phyloP scores from a whole-genome alignment of 1,140 invertebrate genomes.

The Aphelinus certus region DNA sequence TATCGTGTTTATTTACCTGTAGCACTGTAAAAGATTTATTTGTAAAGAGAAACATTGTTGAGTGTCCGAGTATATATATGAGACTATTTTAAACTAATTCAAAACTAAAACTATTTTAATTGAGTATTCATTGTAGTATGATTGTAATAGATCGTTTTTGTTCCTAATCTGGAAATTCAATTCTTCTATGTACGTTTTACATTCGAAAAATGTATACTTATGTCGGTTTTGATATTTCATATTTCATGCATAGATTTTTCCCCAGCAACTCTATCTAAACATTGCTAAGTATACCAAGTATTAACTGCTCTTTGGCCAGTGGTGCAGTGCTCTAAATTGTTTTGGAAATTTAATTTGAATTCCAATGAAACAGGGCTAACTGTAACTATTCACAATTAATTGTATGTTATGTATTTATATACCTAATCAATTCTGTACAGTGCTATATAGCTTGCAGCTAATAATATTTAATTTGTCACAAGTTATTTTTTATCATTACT shows the following conservation, averaged over 20 bases:
- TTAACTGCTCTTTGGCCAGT: constrained; percentile 44
- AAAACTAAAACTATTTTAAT: constrained; percentile 7
- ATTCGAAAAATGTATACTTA: constrained; percentile 26
- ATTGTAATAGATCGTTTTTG: not conserved
- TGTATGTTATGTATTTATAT: constrained; percentile 3
- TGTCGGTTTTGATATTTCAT: constrained; percentile 12
- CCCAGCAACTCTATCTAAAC: constrained; percentile 20
- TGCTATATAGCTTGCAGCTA: constrained; percentile 32
- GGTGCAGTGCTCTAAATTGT: constrained; percentile 47
- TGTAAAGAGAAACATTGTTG: constrained; percentile 11
- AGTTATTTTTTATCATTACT: constrained; percentile 26
- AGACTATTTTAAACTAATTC: not conserved
- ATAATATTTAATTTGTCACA: constrained; percentile 29
- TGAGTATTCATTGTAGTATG: constrained; percentile 19
- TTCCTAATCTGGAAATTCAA: not conserved
- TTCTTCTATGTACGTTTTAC: not conserved
- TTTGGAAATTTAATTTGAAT: constrained; percentile 12
- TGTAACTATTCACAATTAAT: constrained; percentile 19
- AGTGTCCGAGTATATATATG: not conserved
- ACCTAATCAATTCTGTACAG: constrained; percentile 31
- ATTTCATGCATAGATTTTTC: constrained; percentile 9
- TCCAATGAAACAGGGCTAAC: constrained; percentile 7
- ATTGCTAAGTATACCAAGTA: not conserved
- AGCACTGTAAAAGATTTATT: constrained; percentile 26
- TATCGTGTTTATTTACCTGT: constrained; percentile 9